Evolutionary conservation across 2,797 vertebrate species (phyloP), one percentile per base, ranked within the genome.

Genomic region (Sylvilagus floridanus): DNA sequence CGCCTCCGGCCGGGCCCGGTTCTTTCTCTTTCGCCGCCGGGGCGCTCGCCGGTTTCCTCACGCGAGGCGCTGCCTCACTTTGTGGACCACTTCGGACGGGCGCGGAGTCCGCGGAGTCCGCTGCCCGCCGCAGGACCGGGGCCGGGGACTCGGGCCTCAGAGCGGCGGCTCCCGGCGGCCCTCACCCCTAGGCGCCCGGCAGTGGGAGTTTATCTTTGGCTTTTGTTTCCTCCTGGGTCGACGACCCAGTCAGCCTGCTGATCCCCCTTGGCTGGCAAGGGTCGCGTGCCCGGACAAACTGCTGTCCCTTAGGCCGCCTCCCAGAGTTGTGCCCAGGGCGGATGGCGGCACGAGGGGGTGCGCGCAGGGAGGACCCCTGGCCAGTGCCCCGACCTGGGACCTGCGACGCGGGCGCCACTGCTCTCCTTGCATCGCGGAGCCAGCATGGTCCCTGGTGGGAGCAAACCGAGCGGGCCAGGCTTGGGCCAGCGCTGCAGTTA

Each of bases 81-180:
- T 52, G 83, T 26, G 66, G 22, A 47, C 66, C 60, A 90, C 95
- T 93, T 95, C 1, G 85, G 95, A 91, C 63, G 82, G 66, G 73
- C 35, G 54, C 57, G 32, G 76, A 21, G 62, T 26, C 81, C 73
- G 21, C 42, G 22, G 79, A 0, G 57, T n/a, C 37, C 68, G 32
- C 42, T 47, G 42, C 22, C 24, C 10, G 63, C 83, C 16, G 22
- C 9, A 11, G 32, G 28, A 47, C 16, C 83, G 47, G 4, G 62
- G 69, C 63, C 50, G 7, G 62, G 47, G 30, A 26, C 7, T 17
- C 7, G 32, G 83, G 65, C 47, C 4, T 17, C 68, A 9, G 50
- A 37, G 2, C 11, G 14, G 4, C 57, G 66, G 54, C 68, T 65
- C 52, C n/a, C 4, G 21, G 17, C 21, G 57, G 8, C 5, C 76